phyloP scores from a whole-genome alignment of 2,113 vertebrate species.

The Sminthopsis crassicaudata region DNA sequence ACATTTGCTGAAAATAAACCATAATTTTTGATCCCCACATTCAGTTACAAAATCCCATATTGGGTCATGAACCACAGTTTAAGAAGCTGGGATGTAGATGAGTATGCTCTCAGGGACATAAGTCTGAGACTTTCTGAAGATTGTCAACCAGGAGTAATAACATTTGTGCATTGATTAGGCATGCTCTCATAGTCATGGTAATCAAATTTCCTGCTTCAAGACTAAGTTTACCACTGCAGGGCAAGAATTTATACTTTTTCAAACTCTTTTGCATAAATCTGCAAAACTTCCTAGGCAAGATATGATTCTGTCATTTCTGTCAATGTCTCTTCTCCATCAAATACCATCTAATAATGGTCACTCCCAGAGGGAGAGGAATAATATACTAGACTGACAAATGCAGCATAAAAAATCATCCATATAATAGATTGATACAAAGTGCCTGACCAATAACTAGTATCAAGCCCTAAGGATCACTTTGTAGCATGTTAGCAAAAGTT shows the following conservation, averaged over 20 bases:
- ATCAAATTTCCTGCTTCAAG: constrained; percentile 9
- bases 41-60: no score
- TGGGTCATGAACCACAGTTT: no score
- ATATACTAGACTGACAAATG: neutral
- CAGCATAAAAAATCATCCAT: neutral
- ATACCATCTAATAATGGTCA: neutral
- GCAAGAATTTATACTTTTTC: neutral
- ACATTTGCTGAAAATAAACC: no score
- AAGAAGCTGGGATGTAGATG: neutral
- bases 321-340: neutral
- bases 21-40: no score
- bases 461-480: neutral
- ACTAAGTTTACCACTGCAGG: neutral
- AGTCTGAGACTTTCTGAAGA: neutral
- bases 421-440: neutral
- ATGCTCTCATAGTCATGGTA: neutral
- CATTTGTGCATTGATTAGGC: neutral
- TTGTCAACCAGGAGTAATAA: neutral
- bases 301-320: neutral
- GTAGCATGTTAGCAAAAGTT: constrained; percentile 11
- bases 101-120: neutral
- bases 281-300: neutral
- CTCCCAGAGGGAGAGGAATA: neutral
- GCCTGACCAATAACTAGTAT: neutral
- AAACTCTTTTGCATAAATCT: neutral